Evolutionary conservation across 1,140 invertebrate genomes (phyloP).

Genomic region (Oreohelix idahoensis): DNA sequence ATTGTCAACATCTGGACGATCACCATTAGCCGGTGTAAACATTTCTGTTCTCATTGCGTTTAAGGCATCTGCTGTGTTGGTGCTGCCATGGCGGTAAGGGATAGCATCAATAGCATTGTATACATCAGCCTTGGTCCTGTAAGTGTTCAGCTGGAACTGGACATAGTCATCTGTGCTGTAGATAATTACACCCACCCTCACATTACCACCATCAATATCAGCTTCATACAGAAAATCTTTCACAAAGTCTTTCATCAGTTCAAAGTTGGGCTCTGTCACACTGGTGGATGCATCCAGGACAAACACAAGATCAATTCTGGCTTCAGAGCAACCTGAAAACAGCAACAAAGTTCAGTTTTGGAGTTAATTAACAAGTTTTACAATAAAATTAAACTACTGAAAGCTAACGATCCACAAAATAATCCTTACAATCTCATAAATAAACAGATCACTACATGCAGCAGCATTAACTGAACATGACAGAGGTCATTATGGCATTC

Average conservation of each 20-base stretch:
- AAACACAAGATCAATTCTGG: conserved; percentile 15
- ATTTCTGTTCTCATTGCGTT: conserved; percentile 13
- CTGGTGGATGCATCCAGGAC: conserved; percentile 24
- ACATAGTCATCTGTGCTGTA: conserved; percentile 10
- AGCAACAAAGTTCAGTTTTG: too few species aligned
- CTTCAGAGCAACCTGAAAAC: not conserved
- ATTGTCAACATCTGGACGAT: conserved; percentile 15
- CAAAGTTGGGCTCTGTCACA: conserved; percentile 9
- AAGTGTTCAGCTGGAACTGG: conserved; percentile 19
- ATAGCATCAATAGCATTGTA: conserved; percentile 22
- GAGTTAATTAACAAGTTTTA: too few species aligned
- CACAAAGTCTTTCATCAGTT: conserved; percentile 21
- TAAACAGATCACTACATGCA: too few species aligned
- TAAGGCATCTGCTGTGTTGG: conserved; percentile 19
- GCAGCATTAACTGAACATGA: too few species aligned
- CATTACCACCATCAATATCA: not conserved
- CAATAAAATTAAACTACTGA: too few species aligned
- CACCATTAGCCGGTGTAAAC: conserved; percentile 4
- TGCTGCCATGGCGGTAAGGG: conserved; percentile 5
- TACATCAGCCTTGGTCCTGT: not conserved
- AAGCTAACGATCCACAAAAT: too few species aligned
- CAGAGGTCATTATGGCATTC: too few species aligned
- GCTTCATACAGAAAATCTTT: conserved; percentile 14
- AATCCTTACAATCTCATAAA: too few species aligned
- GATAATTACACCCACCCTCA: not conserved